Percentiles rank a stretch among this genome's conserved stretches.
phyloP scores from a whole-genome alignment of 1,140 invertebrate species.

The Mycetomoellerius zeteki region DNA sequence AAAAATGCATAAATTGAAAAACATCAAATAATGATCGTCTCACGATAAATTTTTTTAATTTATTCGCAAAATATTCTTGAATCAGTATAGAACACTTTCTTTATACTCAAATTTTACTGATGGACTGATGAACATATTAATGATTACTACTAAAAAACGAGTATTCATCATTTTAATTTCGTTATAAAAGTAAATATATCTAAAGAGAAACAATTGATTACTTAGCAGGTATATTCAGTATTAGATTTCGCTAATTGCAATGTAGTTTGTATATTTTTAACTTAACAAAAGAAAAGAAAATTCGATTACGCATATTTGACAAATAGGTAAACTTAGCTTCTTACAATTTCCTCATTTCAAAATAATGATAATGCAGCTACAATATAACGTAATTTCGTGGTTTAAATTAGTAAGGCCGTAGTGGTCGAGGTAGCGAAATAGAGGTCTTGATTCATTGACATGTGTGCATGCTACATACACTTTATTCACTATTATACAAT shows the following conservation, averaged over 20 bases:
- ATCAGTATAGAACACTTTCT: not conserved
- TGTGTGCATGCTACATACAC: not conserved
- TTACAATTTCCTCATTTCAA: not conserved
- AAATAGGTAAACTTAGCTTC: not conserved
- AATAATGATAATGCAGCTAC: not conserved
- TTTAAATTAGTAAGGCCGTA: not conserved
- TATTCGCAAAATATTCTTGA: not conserved
- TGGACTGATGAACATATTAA: not conserved
- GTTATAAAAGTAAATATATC: not conserved
- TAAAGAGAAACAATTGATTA: slow-evolving; percentile 43
- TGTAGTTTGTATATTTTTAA: not conserved
- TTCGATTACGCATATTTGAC: not conserved
- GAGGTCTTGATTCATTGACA: not conserved
- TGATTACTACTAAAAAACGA: not conserved
- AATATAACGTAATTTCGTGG: not conserved
- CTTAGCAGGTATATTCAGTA: not conserved
- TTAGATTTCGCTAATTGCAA: not conserved
- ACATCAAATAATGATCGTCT: not conserved
- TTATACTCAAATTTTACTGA: not conserved
- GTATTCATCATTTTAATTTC: not conserved
- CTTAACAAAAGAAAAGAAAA: not conserved
- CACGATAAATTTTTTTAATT: not conserved
- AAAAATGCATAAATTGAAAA: slow-evolving; percentile 1
- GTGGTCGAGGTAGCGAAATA: not conserved
- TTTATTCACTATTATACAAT: slow-evolving; percentile 25